These are phyloP conservation scores for Drosophila parvula DNA, from an alignment of 1,140 invertebrate species.

Conservation along the genomic window DNA sequence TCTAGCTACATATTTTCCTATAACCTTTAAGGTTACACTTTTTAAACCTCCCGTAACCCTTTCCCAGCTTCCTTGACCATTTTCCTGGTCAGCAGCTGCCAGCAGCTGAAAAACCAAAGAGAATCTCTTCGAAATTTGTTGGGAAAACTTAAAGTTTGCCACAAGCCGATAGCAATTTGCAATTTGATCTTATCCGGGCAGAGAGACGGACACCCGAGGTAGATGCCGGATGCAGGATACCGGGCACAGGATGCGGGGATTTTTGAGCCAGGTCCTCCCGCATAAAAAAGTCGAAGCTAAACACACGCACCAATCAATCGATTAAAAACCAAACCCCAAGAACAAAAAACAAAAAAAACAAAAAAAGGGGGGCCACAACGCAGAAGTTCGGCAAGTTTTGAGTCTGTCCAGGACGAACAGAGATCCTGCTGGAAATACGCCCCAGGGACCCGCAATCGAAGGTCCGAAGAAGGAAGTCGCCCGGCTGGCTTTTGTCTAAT, in stretches of 20 bases:
- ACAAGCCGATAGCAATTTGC: constrained; percentile 53
- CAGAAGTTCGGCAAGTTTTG: constrained; percentile 16
- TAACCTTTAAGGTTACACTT: neutral
- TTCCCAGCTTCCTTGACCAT: too few species aligned
- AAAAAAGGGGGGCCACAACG: neutral
- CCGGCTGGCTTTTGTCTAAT: constrained; percentile 58
- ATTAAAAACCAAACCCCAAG: constrained; percentile 53
- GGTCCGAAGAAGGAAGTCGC: constrained; percentile 33
- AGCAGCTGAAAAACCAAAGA: neutral
- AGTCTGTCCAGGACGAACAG: neutral
- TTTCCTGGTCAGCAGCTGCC: neutral
- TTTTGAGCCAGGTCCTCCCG: constrained; percentile 58
- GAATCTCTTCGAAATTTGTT: constrained; percentile 11
- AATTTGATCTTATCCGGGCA: constrained; percentile 67
- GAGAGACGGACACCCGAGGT: constrained; percentile 12
- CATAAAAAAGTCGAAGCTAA: constrained; percentile 61
- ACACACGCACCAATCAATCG: constrained; percentile 75
- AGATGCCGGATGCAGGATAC: constrained; percentile 8
- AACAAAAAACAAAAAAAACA: constrained; percentile 8
- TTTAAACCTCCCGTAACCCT: neutral
- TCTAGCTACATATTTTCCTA: too few species aligned
- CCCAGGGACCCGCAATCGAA: constrained; percentile 34
- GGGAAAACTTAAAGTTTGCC: constrained; percentile 21
- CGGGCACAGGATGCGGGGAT: constrained; percentile 1
- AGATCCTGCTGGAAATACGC: constrained; percentile 27